Evolutionary conservation across 2,888 invertebrate genomes (phyloP).

Genomic region (Stratiomys singularior): DNA sequence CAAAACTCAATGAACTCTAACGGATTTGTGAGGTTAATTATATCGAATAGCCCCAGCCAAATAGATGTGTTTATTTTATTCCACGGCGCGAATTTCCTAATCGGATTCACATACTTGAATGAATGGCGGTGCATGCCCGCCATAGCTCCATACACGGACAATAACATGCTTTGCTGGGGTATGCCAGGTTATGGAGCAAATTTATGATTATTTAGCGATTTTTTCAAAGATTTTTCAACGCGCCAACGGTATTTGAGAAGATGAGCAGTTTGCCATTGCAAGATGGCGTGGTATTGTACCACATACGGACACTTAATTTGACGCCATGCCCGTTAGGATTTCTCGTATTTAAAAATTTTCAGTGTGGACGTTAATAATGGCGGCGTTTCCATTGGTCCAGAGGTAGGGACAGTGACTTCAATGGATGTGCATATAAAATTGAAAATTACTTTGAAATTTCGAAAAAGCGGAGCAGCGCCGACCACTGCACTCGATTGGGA

Average conservation of each 20-base stretch:
- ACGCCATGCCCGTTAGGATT: constrained; percentile 30
- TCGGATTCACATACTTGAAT: constrained; percentile 29
- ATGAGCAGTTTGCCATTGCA: constrained; percentile 8
- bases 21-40: constrained; percentile 39
- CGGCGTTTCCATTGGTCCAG: not conserved
- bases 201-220: constrained; percentile 33
- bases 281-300: constrained; percentile 23
- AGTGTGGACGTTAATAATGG: not conserved
- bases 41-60: constrained; percentile 24
- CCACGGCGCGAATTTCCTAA: constrained; percentile 39
- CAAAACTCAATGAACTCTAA: constrained; percentile 45
- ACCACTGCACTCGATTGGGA: not conserved
- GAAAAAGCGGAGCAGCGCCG: not conserved
- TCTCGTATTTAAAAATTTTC: constrained; percentile 9
- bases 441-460: constrained; percentile 9
- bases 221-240: not conserved
- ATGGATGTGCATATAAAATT: not conserved
- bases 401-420: not conserved
- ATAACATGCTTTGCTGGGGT: not conserved
- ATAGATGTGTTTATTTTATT: constrained; percentile 39
- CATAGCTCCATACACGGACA: not conserved
- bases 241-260: constrained; percentile 19
- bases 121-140: not conserved
- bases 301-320: constrained; percentile 38
- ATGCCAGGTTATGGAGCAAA: constrained; percentile 4